Evolutionary conservation across 2,113 vertebrate genomes (phyloP), one percentile per base, ranked within the genome.

Genomic region (Myotis yumanensis): DNA sequence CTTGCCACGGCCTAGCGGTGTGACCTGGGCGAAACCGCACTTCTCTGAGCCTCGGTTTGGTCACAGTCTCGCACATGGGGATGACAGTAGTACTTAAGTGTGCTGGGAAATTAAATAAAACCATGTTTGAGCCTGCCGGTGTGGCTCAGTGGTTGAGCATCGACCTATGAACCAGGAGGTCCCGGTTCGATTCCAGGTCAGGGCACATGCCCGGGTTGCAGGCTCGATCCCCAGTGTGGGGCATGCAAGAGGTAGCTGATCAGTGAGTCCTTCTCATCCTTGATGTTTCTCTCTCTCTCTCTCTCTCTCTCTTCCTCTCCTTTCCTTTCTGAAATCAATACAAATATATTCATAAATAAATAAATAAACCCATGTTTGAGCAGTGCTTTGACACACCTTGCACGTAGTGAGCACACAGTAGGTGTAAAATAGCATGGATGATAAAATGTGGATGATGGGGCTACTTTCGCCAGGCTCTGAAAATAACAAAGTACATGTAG

Each of bases 351-450:
- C 57, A 59, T 59, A 59, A 59, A 11, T 59, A 23, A 59, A 57
- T 10, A 5, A 12, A 35, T 5, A 22, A 35, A 43, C 4, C 17
- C 83, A 43, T 0, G 1, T 3, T 2, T 5, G 3, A 5, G 22
- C 0, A 0, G 11, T 0, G 28, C 46, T 90, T 35, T 37, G 11
- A 35, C 81, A 17, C 4, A 4, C 52, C 54, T 3, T 5, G 7
- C 79, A 12, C 28, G 0, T 0, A 11, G 51, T 11, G 54, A 73
- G n/a, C 17, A 3, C 17, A 37, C 48, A 6, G 25, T 48, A 32
- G 66, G 37, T 32, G 11, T 16, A 17, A 32, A 80, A 20, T 17
- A 46, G 6, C 77, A 17, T 0, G 11, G 89, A 11, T 25, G 18
- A 1, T 12, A 11, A 57, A 40, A 25, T 2, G 28, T 3, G 10